A percentile compares a stretch with the other conserved stretches of the same genome.
phyloP scores from a whole-genome alignment of 2,797 vertebrate genomes.

The Eulemur rubriventer region DNA sequence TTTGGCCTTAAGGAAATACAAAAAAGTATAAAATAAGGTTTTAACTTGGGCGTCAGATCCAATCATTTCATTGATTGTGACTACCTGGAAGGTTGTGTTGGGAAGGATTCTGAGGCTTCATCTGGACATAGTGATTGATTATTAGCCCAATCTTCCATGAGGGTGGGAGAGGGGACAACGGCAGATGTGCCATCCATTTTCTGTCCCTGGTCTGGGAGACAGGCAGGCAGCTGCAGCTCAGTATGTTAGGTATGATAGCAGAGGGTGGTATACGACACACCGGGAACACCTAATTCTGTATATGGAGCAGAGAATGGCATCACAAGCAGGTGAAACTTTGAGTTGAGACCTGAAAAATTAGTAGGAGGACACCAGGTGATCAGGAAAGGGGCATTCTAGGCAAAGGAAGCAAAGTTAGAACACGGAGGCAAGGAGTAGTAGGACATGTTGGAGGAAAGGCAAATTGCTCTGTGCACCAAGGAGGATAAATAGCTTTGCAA shows the following conservation, averaged over 20 bases:
- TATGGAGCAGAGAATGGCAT: not conserved
- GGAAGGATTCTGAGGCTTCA: not conserved
- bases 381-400: not conserved
- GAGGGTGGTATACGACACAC: not conserved
- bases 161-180: not conserved
- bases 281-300: not conserved
- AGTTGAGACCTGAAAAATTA: not conserved
- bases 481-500: not conserved
- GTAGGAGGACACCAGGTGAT: not conserved
- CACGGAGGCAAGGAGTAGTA: not conserved
- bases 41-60: constrained; percentile 1
- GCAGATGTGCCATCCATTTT: not conserved
- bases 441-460: not conserved
- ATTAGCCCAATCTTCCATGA: not conserved
- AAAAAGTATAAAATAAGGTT: not conserved
- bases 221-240: not conserved
- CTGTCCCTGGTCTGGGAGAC: not conserved
- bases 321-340: not conserved
- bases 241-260: fast-evolving
- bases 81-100: not conserved
- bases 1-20: constrained; percentile 6
- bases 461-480: not conserved
- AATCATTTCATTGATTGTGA: not conserved
- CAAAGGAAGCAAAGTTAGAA: not conserved
- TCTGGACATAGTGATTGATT: not conserved